Percentiles rank a stretch among this genome's conserved stretches.
phyloP scores from a whole-genome alignment of 2,888 invertebrate species.

The Drosophila flavopinicola region DNA sequence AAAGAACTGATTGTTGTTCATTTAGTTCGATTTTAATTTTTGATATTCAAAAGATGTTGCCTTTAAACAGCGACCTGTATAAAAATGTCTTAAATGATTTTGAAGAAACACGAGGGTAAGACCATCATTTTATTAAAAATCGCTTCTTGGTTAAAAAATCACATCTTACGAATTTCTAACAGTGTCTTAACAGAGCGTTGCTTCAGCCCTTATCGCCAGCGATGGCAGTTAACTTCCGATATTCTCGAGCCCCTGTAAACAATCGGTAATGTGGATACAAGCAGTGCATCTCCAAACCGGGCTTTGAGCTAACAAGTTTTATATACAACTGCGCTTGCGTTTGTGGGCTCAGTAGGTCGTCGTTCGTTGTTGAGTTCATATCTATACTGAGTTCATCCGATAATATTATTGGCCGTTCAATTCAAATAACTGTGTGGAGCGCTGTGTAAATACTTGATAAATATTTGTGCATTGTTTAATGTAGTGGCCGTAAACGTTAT shows the following conservation, averaged over 20 bases:
- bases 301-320: constrained; percentile 37
- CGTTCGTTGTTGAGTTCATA: constrained; percentile 51
- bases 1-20: constrained; percentile 16
- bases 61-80: neutral
- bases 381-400: constrained; percentile 12
- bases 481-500: constrained; percentile 25
- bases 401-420: constrained; percentile 32
- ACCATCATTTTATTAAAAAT: no score
- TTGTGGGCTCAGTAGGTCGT: constrained; percentile 46
- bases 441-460: constrained; percentile 44
- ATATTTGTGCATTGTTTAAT: constrained; percentile 23
- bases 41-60: neutral
- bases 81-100: neutral
- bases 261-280: constrained; percentile 4
- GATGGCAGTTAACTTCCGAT: neutral
- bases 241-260: no score
- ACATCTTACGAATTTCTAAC: constrained; percentile 15
- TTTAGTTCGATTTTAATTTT: neutral
- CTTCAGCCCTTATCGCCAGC: no score
- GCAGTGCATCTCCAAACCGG: constrained; percentile 27
- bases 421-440: constrained; percentile 50
- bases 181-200: constrained; percentile 7
- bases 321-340: constrained; percentile 47
- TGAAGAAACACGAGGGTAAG: neutral
- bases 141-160: no score